Conservation (phyloP, 2,888 invertebrate species). For the Anodontia alba region DNA sequence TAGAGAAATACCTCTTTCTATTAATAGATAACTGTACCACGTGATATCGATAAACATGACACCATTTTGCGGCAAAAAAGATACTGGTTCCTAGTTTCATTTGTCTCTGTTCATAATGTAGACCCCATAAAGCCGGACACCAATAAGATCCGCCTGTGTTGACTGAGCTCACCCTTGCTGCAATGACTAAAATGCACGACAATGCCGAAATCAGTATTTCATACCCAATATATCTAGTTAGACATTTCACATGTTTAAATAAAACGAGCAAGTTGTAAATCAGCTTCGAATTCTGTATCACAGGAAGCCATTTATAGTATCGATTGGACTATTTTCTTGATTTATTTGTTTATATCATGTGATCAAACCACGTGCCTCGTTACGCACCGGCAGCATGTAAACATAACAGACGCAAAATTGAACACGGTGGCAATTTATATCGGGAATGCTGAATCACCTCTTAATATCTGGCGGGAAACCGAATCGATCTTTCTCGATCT, state of each 20-base stretch:
- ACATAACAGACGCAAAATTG: slow-evolving; percentile 48
- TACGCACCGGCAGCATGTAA: slow-evolving; percentile 36
- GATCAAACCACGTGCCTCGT: slow-evolving; percentile 15
- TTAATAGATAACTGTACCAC: neutral
- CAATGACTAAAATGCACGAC: no score
- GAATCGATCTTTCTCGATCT: slow-evolving; percentile 1
- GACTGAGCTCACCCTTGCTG: no score
- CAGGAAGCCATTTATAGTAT: no score
- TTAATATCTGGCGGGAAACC: neutral
- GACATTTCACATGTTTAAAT: no score
- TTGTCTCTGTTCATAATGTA: no score
- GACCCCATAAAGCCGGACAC: no score
- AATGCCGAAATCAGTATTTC: no score
- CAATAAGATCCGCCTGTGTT: neutral
- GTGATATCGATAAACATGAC: no score
- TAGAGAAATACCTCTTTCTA: neutral
- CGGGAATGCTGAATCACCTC: neutral
- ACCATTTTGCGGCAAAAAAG: no score
- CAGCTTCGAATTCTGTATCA: no score
- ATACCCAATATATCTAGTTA: no score
- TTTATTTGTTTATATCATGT: slow-evolving; percentile 28
- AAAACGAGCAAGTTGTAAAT: no score
- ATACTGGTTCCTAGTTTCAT: neutral
- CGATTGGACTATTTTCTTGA: neutral
- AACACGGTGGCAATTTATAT: slow-evolving; percentile 40